Percentiles rank a stretch among this genome's conserved stretches.
phyloP scores from a whole-genome alignment of 2,888 invertebrate species.

The Ormyrus labotus region DNA sequence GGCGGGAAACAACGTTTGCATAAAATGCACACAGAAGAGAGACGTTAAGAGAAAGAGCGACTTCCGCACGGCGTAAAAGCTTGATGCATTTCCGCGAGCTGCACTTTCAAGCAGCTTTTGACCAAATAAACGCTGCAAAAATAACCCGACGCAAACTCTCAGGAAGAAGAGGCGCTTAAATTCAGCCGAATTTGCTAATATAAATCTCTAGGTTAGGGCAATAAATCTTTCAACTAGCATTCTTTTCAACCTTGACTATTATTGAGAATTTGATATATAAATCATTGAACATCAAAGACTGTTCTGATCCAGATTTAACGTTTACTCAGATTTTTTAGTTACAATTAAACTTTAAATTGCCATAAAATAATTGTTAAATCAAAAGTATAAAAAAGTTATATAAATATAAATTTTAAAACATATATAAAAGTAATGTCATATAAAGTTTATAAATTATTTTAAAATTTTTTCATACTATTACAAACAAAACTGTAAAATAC shows the following conservation, averaged over 20 bases:
- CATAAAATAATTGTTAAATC: no score
- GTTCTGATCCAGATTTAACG: no score
- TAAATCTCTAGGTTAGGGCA: conserved; percentile 4
- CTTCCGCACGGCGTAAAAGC: not conserved
- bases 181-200: conserved; percentile 4
- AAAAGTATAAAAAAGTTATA: not conserved
- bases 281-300: not conserved
- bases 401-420: not conserved
- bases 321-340: no score
- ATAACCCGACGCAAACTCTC: conserved; percentile 12
- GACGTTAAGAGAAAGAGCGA: not conserved
- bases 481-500: no score
- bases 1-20: no score
- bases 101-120: conserved; percentile 19
- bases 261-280: not conserved
- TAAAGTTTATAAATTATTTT: no score
- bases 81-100: conserved; percentile 10
- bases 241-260: conserved; percentile 23
- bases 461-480: no score
- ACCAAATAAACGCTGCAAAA: conserved; percentile 39
- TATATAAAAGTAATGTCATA: not conserved
- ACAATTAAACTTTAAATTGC: no score
- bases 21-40: no score
- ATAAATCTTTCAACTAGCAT: conserved; percentile 17
- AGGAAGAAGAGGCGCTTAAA: conserved; percentile 28